Evolutionary conservation across 2,888 invertebrate genomes (phyloP).

Genomic region (Ectobius pallidus): DNA sequence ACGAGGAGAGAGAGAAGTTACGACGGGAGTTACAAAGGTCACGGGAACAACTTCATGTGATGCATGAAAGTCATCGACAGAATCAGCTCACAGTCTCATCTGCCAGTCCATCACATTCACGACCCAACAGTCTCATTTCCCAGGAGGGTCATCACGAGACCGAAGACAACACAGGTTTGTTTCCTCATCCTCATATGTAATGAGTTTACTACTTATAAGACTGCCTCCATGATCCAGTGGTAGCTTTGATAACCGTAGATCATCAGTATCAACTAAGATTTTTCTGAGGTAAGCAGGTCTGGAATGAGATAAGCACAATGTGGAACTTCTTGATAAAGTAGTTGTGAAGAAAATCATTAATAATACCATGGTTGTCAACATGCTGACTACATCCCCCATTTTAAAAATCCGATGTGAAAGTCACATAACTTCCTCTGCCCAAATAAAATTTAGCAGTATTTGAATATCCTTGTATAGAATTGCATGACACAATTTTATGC

Average conservation of each 20-base stretch:
- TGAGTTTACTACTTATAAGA: neutral
- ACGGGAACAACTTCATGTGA: slow-evolving; percentile 71
- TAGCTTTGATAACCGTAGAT: neutral
- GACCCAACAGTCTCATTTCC: slow-evolving; percentile 50
- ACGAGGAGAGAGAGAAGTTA: slow-evolving; percentile 75
- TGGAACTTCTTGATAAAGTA: too few species aligned
- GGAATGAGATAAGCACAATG: slow-evolving; percentile 2
- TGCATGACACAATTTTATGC: too few species aligned
- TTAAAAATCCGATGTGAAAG: too few species aligned
- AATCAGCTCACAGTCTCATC: slow-evolving; percentile 40
- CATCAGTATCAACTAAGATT: too few species aligned
- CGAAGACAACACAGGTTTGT: slow-evolving; percentile 48
- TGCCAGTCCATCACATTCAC: slow-evolving; percentile 47
- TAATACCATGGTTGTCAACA: too few species aligned
- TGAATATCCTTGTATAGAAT: too few species aligned
- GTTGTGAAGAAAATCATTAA: too few species aligned
- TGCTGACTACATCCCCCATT: too few species aligned
- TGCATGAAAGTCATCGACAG: slow-evolving; percentile 50
- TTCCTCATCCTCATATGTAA: neutral
- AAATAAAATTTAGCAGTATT: too few species aligned
- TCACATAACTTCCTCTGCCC: too few species aligned
- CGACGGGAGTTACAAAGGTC: slow-evolving; percentile 73
- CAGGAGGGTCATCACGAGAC: slow-evolving; percentile 39
- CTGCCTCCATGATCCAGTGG: neutral
- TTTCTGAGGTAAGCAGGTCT: too few species aligned